These are phyloP conservation scores for Megaceryle maxima DNA, from an alignment of 2,113 vertebrate species.

Conservation along the genomic window DNA sequence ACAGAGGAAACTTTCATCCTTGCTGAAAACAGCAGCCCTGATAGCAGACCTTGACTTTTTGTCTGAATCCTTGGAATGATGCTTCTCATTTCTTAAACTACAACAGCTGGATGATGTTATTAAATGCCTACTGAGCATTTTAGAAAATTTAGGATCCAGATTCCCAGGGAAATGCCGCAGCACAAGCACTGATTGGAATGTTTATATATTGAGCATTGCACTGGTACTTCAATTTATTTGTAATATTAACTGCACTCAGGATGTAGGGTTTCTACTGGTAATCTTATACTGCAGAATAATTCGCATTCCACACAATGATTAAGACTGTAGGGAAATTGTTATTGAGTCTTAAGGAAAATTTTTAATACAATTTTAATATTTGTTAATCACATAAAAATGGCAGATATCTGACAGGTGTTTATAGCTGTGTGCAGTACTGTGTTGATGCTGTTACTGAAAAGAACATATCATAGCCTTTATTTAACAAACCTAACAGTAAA, in stretches of 20 bases:
- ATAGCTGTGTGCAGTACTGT: background rate
- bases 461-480: background rate
- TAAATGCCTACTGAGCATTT: background rate
- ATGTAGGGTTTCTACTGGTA: background rate
- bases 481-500: background rate
- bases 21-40: background rate
- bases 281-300: background rate
- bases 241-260: background rate
- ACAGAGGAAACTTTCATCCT: background rate
- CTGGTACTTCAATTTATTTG: background rate
- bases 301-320: background rate
- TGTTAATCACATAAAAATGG: background rate
- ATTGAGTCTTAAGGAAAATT: background rate
- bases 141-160: background rate
- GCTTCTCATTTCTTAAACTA: background rate
- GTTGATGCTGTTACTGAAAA: background rate
- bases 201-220: background rate
- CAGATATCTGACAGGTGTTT: background rate
- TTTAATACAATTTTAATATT: background rate
- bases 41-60: background rate
- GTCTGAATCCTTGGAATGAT: background rate
- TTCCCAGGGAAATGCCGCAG: background rate
- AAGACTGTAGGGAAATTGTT: background rate
- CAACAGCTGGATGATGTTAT: background rate
- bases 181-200: background rate